These are phyloP conservation scores for Sebastes kiyomatsui DNA, from an alignment of 2,797 vertebrate genomes.

Conservation along the genomic window DNA sequence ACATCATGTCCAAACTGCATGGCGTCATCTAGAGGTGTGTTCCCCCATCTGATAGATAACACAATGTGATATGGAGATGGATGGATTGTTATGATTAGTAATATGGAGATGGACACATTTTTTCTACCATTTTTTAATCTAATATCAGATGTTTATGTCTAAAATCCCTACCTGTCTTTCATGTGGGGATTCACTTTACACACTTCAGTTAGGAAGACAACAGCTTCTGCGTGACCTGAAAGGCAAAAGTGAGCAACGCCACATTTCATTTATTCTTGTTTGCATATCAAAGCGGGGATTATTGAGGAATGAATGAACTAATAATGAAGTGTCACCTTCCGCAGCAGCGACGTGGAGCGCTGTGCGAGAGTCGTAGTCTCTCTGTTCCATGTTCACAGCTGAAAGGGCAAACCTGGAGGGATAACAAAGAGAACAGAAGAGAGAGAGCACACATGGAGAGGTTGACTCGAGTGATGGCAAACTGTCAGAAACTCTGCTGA, in stretches of 20 bases:
- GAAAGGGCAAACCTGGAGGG: conserved; percentile 91
- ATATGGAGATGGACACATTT: neutral
- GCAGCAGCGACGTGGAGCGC: conserved; percentile 92
- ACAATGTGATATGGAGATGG: conserved; percentile 7
- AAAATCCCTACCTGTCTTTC: conserved; percentile 86
- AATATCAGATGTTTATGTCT: neutral
- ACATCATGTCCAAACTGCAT: conserved; percentile 85
- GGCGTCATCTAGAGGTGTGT: conserved; percentile 88
- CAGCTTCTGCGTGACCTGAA: conserved; percentile 86
- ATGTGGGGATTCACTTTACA: conserved; percentile 89
- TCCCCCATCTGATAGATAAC: conserved; percentile 86
- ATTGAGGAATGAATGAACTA: conserved; percentile 4
- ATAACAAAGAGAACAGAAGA: neutral
- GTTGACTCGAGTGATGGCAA: conserved; percentile 6
- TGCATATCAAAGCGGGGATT: conserved; percentile 10
- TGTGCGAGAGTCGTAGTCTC: conserved; percentile 94
- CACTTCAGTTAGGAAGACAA: conserved; percentile 86
- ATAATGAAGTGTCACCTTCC: conserved; percentile 85
- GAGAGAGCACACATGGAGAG: neutral
- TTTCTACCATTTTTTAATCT: neutral
- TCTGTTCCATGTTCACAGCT: conserved; percentile 94
- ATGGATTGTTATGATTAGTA: neutral
- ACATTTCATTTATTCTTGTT: conserved; percentile 2
- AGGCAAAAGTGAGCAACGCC: conserved; percentile 15
- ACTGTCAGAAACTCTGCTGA: neutral